These are phyloP conservation scores for Calonectris borealis DNA, from an alignment of 2,113 vertebrate genomes.

Conservation along the genomic window DNA sequence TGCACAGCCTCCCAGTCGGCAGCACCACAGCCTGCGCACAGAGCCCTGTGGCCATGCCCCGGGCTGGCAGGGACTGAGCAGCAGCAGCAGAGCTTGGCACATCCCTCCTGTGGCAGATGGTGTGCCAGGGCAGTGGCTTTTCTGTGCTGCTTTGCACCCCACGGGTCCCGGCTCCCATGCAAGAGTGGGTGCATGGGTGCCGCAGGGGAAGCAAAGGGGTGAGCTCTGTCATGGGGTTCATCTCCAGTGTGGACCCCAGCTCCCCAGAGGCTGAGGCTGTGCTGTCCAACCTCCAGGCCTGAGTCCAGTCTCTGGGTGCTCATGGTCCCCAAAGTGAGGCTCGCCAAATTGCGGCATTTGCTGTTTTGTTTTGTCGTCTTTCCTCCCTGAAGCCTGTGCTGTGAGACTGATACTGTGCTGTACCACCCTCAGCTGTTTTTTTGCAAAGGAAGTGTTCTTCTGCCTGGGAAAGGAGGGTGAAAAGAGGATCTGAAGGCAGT, in stretches of 20 bases:
- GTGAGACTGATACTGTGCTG: accelerated
- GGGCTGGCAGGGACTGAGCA: not conserved
- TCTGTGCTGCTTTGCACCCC: not conserved
- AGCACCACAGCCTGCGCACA: not conserved
- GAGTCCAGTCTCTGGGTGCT: not conserved
- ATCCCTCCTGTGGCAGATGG: not conserved
- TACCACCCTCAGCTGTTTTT: not conserved
- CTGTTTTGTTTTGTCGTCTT: not conserved
- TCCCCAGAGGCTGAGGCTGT: not conserved
- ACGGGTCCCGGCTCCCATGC: accelerated
- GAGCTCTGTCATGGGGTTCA: not conserved
- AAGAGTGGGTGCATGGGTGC: not conserved
- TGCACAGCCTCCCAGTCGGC: not conserved
- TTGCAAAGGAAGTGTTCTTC: not conserved
- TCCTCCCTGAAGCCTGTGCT: not conserved
- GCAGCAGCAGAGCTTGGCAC: not conserved
- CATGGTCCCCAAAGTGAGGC: accelerated
- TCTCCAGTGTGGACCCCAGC: not conserved
- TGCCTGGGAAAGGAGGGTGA: not conserved
- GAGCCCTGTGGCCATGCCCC: not conserved
- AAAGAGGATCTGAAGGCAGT: constrained; percentile 1
- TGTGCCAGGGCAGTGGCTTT: not conserved
- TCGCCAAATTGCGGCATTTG: not conserved
- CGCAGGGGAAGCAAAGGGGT: not conserved
- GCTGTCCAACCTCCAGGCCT: not conserved